These are phyloP conservation scores for Pseudochromis fuscus DNA, from an alignment of 2,797 vertebrate genomes.

Conservation along the genomic window DNA sequence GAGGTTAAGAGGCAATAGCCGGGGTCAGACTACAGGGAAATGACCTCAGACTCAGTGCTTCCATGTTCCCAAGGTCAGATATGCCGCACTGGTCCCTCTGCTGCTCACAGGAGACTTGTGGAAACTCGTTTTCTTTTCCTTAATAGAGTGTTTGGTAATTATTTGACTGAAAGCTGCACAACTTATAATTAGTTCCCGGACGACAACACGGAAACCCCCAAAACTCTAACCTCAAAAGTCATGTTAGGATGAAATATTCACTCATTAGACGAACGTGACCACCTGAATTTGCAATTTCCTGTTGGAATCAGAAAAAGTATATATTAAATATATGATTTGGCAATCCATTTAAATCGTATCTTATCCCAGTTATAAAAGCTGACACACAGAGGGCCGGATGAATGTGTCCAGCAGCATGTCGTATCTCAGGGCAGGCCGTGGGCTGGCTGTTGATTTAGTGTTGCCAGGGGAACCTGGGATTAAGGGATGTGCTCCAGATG, in stretches of 20 bases:
- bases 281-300: not conserved
- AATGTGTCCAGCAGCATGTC: constrained; percentile 15
- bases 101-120: constrained; percentile 49
- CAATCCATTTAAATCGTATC: not conserved
- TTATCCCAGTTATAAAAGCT: not conserved
- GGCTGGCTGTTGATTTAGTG: constrained; percentile 77
- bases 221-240: not conserved
- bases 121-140: constrained; percentile 30
- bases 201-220: not conserved
- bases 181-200: not conserved
- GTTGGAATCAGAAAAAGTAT: not conserved
- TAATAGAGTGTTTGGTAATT: constrained; percentile 40
- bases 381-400: not conserved
- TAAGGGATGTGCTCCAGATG: constrained; percentile 82
- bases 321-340: not conserved
- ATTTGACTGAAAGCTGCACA: constrained; percentile 23
- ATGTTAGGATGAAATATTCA: not conserved
- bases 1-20: constrained; percentile 32
- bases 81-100: constrained; percentile 48
- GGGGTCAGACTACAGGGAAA: constrained; percentile 38
- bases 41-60: constrained; percentile 41
- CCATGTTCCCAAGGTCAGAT: constrained; percentile 59
- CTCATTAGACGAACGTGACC: not conserved
- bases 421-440: constrained; percentile 49
- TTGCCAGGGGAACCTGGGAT: constrained; percentile 77